Conservation (phyloP, 1,140 invertebrate genomes). For the Frieseomelitta varia region DNA sequence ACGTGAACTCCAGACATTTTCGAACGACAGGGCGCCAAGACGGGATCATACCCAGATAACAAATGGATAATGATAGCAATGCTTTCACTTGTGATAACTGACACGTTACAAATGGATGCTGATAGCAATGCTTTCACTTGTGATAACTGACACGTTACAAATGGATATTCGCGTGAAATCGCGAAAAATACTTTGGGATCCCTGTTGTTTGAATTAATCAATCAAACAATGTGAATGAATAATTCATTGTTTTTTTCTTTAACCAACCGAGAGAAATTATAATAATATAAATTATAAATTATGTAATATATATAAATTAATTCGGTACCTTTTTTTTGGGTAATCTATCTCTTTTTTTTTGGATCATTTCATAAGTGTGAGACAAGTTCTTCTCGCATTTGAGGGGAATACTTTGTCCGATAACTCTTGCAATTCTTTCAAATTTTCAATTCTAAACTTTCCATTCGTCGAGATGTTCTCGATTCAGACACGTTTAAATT, state of each 20-base stretch:
- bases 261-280: neutral
- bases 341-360: too few relatives aligned
- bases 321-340: too few relatives aligned
- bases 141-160: slow-evolving; percentile 16
- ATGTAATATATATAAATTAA: too few relatives aligned
- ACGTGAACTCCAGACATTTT: slow-evolving; percentile 84
- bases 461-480: too few relatives aligned
- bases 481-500: too few relatives aligned
- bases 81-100: slow-evolving; percentile 3
- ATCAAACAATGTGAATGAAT: neutral
- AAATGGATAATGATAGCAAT: neutral
- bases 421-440: too few relatives aligned
- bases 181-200: neutral
- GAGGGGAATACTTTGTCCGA: too few relatives aligned
- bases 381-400: too few relatives aligned
- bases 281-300: too few relatives aligned
- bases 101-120: neutral
- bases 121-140: neutral
- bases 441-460: too few relatives aligned
- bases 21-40: slow-evolving; percentile 81
- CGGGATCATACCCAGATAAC: slow-evolving; percentile 54
- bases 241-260: neutral
- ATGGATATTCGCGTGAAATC: neutral
- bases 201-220: neutral
- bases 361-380: too few relatives aligned